Evolutionary conservation across 2,797 vertebrate genomes (phyloP), one percentile per base, ranked within the genome.

Genomic region (Gymnoscopelus braueri): DNA sequence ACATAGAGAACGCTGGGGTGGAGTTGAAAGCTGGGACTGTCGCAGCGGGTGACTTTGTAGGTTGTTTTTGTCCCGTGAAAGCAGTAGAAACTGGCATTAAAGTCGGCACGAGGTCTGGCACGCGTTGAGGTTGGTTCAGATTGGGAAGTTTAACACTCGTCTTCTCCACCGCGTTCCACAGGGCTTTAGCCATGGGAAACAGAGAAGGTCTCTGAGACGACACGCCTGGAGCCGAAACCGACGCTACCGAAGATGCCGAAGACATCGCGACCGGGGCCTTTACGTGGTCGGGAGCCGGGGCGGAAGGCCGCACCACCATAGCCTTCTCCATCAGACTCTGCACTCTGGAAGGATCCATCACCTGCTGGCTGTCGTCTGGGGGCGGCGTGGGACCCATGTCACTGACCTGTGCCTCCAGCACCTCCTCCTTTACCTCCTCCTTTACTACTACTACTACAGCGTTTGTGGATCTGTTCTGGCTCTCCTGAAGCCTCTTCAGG

Each of bases 401-500:
- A 5, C 65, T 26, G 52, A 57, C 58, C 68, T 65, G 70, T 0
- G 75, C 26, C 63, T 69, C 78, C 4, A 32, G 47, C 2, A 0
- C 3, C 24, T 83, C 80, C 12, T 67, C 61, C 58, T 81, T 75
- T n/a, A 0, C 3, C 24, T 83, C 80, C 12, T 67, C 61, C 58
- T 81, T 75, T n/a, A n/a, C n/a, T n/a, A n/a, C n/a, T n/a, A 19
- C 19, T 19, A 54, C 23, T 14, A 50, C 48, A 4, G 57, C n/a
- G 8, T 83, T 85, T 13, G 64, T 2, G 0, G 61, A 11, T 62
- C 65, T 79, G 54, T 2, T 68, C 62, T 80, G 77, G 52, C 51
- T 75, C 53, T 90, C 90, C 72, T 90, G 68, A 70, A 26, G 89
- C 82, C 90, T 92, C 82, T 86, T 93, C 88, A 95, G 92, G 23